Percentiles rank a stretch among this genome's conserved stretches.
These are phyloP conservation scores for Eurypyga helias DNA, from an alignment of 2,113 vertebrate genomes.

Conservation along the genomic window DNA sequence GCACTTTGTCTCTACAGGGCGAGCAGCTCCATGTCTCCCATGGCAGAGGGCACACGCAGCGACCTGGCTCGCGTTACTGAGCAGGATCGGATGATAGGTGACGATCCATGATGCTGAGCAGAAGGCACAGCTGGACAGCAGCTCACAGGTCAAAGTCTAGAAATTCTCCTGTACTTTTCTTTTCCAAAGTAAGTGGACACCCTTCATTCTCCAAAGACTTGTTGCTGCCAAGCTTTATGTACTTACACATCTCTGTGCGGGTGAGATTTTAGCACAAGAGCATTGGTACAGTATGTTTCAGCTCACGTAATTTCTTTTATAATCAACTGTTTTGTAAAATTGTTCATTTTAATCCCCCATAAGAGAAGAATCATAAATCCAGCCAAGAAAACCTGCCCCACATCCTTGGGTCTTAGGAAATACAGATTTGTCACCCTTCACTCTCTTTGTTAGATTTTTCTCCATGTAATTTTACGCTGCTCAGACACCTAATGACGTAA, in stretches of 20 bases:
- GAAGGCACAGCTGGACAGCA: not conserved
- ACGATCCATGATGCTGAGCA: conserved; percentile 36
- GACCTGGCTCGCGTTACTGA: conserved; percentile 47
- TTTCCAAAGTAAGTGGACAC: not conserved
- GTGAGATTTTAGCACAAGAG: not conserved
- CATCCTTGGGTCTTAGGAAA: not conserved
- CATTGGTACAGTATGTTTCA: not conserved
- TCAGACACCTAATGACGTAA: conserved; percentile 1
- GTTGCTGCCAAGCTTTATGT: not conserved
- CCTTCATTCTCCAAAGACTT: not conserved
- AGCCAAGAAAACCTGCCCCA: not conserved
- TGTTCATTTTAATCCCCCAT: not conserved
- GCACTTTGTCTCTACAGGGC: not conserved
- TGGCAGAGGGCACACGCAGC: conserved; percentile 54
- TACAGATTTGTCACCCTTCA: not conserved
- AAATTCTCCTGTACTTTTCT: conserved; percentile 3
- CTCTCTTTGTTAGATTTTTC: not conserved
- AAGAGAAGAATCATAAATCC: not conserved
- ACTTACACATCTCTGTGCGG: not conserved
- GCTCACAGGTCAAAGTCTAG: conserved; percentile 45
- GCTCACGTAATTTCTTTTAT: not conserved
- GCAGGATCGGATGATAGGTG: conserved; percentile 60
- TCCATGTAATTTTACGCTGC: not conserved
- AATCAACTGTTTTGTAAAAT: not conserved
- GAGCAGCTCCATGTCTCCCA: conserved; percentile 29